Conservation (phyloP, 2,113 vertebrate genomes). For the Butorides virescens region DNA sequence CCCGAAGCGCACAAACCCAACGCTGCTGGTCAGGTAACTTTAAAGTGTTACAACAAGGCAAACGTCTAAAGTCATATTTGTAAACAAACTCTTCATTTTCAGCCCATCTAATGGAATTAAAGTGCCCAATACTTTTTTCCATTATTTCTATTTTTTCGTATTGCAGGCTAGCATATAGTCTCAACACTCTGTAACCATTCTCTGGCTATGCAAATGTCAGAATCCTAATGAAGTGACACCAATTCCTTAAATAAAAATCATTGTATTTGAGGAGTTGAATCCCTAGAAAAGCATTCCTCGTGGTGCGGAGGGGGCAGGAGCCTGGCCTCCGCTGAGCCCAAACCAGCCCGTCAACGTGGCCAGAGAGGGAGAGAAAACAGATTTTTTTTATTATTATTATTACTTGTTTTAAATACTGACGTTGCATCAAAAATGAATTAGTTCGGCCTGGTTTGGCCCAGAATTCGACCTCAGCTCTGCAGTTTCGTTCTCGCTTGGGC, state of each 20-base stretch:
- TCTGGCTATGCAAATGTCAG: accelerated
- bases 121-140: no score
- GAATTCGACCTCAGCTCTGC: not conserved
- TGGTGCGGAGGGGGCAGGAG: not conserved
- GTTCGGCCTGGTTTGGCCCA: not conserved
- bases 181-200: accelerated
- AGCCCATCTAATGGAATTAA: not conserved
- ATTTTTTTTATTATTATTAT: not conserved
- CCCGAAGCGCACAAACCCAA: not conserved
- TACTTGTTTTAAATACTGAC: not conserved
- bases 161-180: accelerated
- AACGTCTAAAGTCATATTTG: not conserved
- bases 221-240: not conserved
- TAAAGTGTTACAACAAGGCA: no score
- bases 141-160: no score
- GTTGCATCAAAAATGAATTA: accelerated
- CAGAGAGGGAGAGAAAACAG: not conserved
- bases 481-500: accelerated
- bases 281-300: not conserved
- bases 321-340: not conserved
- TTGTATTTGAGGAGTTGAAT: not conserved
- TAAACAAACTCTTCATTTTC: not conserved
- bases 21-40: accelerated
- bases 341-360: accelerated
- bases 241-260: not conserved